Conservation (phyloP, 2,113 vertebrate genomes). For the Ammodramus savannarum region DNA sequence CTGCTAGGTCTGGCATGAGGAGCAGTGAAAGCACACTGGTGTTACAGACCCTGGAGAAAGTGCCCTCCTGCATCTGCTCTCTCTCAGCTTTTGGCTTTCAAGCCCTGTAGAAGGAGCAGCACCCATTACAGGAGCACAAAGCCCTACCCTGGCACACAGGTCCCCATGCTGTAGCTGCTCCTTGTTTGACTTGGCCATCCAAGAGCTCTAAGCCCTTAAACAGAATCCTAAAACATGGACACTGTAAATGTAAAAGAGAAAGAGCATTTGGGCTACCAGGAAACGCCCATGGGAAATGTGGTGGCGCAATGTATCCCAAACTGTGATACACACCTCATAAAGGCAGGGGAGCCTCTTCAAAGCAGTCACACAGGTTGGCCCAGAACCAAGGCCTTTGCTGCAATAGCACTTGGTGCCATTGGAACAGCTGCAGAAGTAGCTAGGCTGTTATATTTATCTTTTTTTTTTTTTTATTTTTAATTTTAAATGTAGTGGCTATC, state of each 20-base stretch:
- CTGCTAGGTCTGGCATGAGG: background rate
- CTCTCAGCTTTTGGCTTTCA: background rate
- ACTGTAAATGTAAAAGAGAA: background rate
- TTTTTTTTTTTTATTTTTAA: background rate
- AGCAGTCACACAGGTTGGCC: slow-evolving; percentile 19
- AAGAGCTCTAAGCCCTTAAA: background rate
- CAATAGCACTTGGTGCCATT: background rate
- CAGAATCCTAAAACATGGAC: background rate
- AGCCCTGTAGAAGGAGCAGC: background rate
- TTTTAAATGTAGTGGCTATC: background rate
- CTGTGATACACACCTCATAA: background rate
- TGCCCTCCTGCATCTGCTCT: background rate
- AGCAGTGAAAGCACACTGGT: background rate
- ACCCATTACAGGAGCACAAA: background rate
- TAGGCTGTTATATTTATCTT: background rate
- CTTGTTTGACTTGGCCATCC: background rate
- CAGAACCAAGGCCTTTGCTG: background rate
- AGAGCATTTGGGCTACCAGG: background rate
- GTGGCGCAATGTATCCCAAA: background rate
- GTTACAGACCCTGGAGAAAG: background rate
- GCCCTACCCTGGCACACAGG: background rate
- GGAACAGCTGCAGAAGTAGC: slow-evolving; percentile 18
- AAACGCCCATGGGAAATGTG: background rate
- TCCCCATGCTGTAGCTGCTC: background rate
- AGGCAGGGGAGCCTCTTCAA: slow-evolving; percentile 2